Base-by-base conservation (phyloP, 2,797 vertebrate species). In the Sebastes itinus region DNA sequence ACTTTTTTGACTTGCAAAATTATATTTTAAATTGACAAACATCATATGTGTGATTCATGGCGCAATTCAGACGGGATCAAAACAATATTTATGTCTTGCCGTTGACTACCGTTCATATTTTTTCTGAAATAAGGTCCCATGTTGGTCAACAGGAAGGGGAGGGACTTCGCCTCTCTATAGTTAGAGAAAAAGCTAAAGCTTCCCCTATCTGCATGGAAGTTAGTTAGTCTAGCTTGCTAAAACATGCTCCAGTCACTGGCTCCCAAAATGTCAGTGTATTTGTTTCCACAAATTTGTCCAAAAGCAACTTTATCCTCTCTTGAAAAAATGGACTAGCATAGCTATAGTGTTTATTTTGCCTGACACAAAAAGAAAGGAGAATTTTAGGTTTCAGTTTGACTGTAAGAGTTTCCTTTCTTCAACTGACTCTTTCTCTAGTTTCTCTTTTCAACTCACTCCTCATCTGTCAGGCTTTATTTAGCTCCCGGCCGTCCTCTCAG, bases 401-500 rank as follows among this genome's bases (percentile, higher is more conserved):
- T 61, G 32, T 2, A 16, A 75, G 62, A 8, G 5, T 35, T 80
- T 73, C 8, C 49, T 73, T 25, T 49, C 27, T 25, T 59, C 16
- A 28, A 49, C 30, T 12, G 23, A 59, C 74, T 46, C 10, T 33
- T 11, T 22, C 42, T 75, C 11, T 0, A 60, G 7, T 64, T 54
- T 42, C 63, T 58, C 42, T 27, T 69, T 77, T 28, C 27, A 80
- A 67, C 67, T 65, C 46, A 18, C 65, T 32, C 10, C 54, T 71
- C 27, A 13, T 73, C 56, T 71, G 65, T 80, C 68, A 32, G 76
- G 59, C 54, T 88, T 84, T 80, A 65, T 88, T 86, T 80, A 77
- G 73, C 87, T 78, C 56, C 32, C 3, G 6, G 28, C 54, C 30
- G 8, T 72, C 61, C 82, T 30, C 73, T 61, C 68, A 16, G 77